Evolutionary conservation across 2,113 vertebrate species (phyloP), one percentile per base, ranked within the genome.

Genomic region (Odontesthes bonariensis): DNA sequence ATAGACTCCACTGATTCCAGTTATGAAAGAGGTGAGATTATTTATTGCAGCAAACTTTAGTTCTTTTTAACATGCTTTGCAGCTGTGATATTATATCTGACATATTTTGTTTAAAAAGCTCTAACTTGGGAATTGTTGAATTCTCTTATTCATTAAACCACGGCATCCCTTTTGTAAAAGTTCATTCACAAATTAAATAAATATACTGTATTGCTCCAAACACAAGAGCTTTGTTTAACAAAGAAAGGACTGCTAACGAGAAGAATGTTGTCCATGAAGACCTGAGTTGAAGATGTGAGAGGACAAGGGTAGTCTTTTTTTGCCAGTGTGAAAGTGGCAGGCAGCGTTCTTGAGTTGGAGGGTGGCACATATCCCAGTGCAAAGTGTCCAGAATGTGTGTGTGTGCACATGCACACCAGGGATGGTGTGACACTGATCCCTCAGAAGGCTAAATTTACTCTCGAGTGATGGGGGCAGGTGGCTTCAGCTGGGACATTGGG

Each of bases 391-490:
- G 57, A 60, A 44, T 71, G 72, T 56, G 57, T 73, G 57, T 73
- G 75, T 66, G 54, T 55, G 32, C 66, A 17, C 46, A 8, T 1
- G 46, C 19, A 19, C 22, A 42, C 62, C 10, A 42, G 33, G 63
- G 47, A 42, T 42, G 23, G 56, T 61, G 66, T 95, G 96, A 96
- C 94, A 96, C 92, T 90, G 96, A 98, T 98, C 97, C 96, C 94
- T 95, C 95, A 91, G 91, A 95, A 94, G 94, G 96, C 96, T 98
- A 98, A 97, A 97, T 98, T 96, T 99, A 98, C 93, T 84, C 69
- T 8, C 63, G 96, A 99, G 89, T 96, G 98, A 96, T 95, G 93
- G 92, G 88, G 90, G 68, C 98, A 99, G 97, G 96, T 99, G 98
- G 92, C 87, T 85, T 83, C 78, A 82, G 80, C 60, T 67, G 54